Base-by-base conservation (phyloP, 2,888 invertebrate species). In the Helicoverpa assulta region DNA sequence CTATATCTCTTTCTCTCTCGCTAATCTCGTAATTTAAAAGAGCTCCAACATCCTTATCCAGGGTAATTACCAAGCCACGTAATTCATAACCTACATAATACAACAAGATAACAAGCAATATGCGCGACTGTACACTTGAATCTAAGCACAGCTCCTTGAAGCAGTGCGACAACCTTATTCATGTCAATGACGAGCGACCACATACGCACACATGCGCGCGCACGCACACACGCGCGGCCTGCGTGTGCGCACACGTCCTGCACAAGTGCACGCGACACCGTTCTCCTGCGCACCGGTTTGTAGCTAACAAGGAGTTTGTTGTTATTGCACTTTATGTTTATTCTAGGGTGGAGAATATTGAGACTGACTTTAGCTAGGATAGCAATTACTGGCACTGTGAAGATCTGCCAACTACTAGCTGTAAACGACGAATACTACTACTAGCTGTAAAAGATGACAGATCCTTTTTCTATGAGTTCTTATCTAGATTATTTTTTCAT, bases 141-240 rank as follows among this genome's bases (percentile, higher is more conserved):
- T 79, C 73, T 76, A 76, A 81, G 72, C 78, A 79, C 73, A 60
- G 67, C 90, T 94, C 92, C 93, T 93, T 92, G 91, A 88, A 83
- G 80, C 78, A 76, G 93, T 88, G 78, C 94, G 92, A 91, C 93
- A 92, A 93, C 93, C 94, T 89, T 88, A 92, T 88, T 85, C 90
- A 84, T 93, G 94, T 93, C 94, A 94, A 94, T 94, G 94, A 94
- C 94, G 89, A 91, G 67, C 69, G 66, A 75, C 80, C 86, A 79
- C 83, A 80, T 80, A 76, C 74, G 66, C 78, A 73, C 76, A 65
- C 71, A 74, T 16, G 43, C 47, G 52, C 55, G 19, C 52, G 33
- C 52, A 5, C 55, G 26, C 69, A 50, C 70, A 55, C 57, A 61
- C 51, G 12, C 37, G 26, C 16, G 0, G 2, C 43, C 33, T 57